Percentiles rank a stretch among this genome's conserved stretches.
Conservation (phyloP, 2,888 invertebrate species). For the Saturnia pavonia region DNA sequence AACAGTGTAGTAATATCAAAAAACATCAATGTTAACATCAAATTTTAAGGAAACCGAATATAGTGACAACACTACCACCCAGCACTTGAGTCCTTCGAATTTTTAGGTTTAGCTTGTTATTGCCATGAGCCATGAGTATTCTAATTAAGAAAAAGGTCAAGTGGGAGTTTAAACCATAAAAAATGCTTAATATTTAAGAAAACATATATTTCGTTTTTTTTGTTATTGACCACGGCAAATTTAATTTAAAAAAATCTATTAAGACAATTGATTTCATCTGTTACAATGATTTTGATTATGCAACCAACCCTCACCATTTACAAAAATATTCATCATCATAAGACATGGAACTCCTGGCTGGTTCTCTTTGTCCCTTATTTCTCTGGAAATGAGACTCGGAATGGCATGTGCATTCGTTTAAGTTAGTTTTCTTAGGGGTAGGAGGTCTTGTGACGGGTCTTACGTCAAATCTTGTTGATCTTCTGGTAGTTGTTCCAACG, state of each 20-base stretch:
- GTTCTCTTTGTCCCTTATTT: constrained; percentile 1
- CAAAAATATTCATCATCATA: constrained; percentile 24
- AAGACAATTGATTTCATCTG: neutral
- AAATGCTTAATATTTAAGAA: too few relatives aligned
- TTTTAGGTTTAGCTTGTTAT: too few relatives aligned
- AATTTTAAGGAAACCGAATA: too few relatives aligned
- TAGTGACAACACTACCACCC: too few relatives aligned
- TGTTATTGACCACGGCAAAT: neutral
- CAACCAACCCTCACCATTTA: constrained; percentile 21
- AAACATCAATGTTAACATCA: too few relatives aligned
- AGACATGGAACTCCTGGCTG: neutral
- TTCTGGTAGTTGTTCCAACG: constrained; percentile 24
- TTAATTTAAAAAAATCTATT: neutral
- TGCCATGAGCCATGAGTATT: too few relatives aligned
- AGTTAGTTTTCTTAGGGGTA: constrained; percentile 21
- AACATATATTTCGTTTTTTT: too few relatives aligned
- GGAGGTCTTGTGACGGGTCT: constrained; percentile 20
- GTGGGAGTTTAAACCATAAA: too few relatives aligned
- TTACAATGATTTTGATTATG: neutral
- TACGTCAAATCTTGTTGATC: constrained; percentile 26
- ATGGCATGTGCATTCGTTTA: constrained; percentile 22
- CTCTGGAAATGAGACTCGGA: constrained; percentile 24
- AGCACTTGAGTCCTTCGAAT: too few relatives aligned
- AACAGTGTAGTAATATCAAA: too few relatives aligned
- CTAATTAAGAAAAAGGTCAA: too few relatives aligned